Evolutionary conservation across 2,888 invertebrate species (phyloP).

Genomic region (Micropterix aruncella): DNA sequence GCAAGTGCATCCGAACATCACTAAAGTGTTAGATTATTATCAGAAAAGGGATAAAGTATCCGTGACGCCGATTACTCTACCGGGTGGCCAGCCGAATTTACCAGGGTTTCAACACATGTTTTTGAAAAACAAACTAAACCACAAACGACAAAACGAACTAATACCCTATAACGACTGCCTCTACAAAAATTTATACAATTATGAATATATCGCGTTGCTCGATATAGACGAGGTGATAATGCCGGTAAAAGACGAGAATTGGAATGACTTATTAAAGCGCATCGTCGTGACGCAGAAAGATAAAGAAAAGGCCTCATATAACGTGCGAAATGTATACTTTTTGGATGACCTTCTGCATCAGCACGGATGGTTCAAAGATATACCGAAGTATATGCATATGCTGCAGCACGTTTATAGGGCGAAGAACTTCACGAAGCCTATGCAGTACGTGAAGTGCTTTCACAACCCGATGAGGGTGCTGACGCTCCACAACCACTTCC

Average conservation of each 20-base stretch:
- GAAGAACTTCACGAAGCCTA: slow-evolving; percentile 83
- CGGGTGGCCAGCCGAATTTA: slow-evolving; percentile 82
- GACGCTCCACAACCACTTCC: slow-evolving; percentile 86
- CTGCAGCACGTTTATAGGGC: slow-evolving; percentile 82
- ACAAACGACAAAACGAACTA: slow-evolving; percentile 88
- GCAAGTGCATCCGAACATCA: slow-evolving; percentile 84
- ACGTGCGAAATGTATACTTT: slow-evolving; percentile 86
- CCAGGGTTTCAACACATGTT: slow-evolving; percentile 83
- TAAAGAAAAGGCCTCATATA: slow-evolving; percentile 52
- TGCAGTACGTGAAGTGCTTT: slow-evolving; percentile 88
- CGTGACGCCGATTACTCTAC: slow-evolving; percentile 69
- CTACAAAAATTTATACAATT: slow-evolving; percentile 82
- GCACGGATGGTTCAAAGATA: slow-evolving; percentile 66
- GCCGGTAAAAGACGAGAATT: slow-evolving; percentile 60
- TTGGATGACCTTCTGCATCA: slow-evolving; percentile 74
- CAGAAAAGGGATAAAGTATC: slow-evolving; percentile 50
- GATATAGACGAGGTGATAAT: slow-evolving; percentile 94
- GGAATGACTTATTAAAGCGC: slow-evolving; percentile 66
- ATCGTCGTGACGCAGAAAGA: slow-evolving; percentile 54
- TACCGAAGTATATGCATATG: slow-evolving; percentile 86
- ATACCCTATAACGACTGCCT: slow-evolving; percentile 95
- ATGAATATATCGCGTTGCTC: slow-evolving; percentile 78
- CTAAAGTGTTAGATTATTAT: slow-evolving; percentile 63
- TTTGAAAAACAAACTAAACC: slow-evolving; percentile 78
- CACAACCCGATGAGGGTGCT: slow-evolving; percentile 83